Evolutionary conservation across 2,113 vertebrate genomes (phyloP).

Genomic region (Dicaeum eximium): DNA sequence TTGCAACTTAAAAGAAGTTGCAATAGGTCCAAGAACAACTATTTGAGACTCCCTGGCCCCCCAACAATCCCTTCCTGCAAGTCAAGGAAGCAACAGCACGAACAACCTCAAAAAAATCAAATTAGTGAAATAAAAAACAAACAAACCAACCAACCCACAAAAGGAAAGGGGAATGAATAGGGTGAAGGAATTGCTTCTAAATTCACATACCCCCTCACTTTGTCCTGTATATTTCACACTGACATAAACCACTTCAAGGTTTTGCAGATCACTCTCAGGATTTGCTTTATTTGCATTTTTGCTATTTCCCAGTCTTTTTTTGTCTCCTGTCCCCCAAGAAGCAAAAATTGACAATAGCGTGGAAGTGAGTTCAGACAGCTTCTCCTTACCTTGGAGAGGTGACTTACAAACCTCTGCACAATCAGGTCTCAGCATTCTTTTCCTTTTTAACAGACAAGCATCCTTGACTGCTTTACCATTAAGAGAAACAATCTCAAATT

Average conservation of each 20-base stretch:
- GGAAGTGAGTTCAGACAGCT: background rate
- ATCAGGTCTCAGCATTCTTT: background rate
- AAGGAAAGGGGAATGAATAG: background rate
- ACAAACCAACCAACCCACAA: background rate
- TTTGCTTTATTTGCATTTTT: background rate
- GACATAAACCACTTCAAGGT: background rate
- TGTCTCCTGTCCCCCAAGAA: background rate
- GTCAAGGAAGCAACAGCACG: background rate
- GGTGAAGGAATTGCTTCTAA: background rate
- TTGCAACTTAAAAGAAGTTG: background rate
- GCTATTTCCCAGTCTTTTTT: background rate
- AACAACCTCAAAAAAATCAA: background rate
- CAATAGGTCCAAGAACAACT: background rate
- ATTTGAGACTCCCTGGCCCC: background rate
- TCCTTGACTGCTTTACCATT: background rate
- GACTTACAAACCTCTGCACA: background rate
- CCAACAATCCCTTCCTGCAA: background rate
- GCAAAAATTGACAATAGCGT: background rate
- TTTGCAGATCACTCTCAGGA: background rate
- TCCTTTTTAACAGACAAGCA: background rate
- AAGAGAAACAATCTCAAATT: background rate
- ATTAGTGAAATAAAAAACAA: background rate
- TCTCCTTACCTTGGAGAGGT: background rate
- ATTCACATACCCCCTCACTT: background rate
- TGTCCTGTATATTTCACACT: background rate